These are phyloP conservation scores for Crepidodera aurea DNA, from an alignment of 2,888 invertebrate species.

Conservation along the genomic window DNA sequence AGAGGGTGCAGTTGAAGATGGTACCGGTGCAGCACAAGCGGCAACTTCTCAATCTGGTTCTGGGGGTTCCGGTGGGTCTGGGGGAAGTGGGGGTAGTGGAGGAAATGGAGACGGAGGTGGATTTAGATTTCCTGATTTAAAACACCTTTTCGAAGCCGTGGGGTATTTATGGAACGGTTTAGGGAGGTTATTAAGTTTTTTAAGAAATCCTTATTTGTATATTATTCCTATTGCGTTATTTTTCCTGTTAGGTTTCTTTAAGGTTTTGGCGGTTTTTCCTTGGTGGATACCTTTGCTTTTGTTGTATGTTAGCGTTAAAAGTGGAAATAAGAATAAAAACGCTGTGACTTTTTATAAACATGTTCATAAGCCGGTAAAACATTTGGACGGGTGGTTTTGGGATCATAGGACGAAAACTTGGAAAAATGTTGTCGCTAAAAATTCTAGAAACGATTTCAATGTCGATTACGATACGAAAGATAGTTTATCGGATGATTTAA, in stretches of 20 bases:
- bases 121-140: constrained; percentile 53
- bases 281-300: constrained; percentile 68
- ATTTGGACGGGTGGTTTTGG: constrained; percentile 67
- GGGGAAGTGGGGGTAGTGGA: constrained; percentile 42
- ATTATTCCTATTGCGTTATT: constrained; percentile 71
- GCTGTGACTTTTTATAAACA: constrained; percentile 54
- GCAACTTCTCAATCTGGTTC: constrained; percentile 40
- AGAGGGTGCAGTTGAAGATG: constrained; percentile 32
- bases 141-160: constrained; percentile 52
- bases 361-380: constrained; percentile 58
- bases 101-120: constrained; percentile 43
- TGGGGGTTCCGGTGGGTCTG: constrained; percentile 37
- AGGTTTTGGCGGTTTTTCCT: constrained; percentile 70
- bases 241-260: constrained; percentile 69
- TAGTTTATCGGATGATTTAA: constrained; percentile 24
- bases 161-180: constrained; percentile 47
- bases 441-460: constrained; percentile 45
- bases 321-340: constrained; percentile 46
- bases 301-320: constrained; percentile 51
- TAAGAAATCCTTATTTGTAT: constrained; percentile 62
- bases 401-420: constrained; percentile 67
- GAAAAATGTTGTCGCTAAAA: constrained; percentile 55
- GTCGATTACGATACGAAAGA: constrained; percentile 44
- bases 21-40: constrained; percentile 31
- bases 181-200: constrained; percentile 44